Evolutionary conservation across 2,888 invertebrate genomes (phyloP), one percentile per base, ranked within the genome.

Genomic region (Catocala sponsa): DNA sequence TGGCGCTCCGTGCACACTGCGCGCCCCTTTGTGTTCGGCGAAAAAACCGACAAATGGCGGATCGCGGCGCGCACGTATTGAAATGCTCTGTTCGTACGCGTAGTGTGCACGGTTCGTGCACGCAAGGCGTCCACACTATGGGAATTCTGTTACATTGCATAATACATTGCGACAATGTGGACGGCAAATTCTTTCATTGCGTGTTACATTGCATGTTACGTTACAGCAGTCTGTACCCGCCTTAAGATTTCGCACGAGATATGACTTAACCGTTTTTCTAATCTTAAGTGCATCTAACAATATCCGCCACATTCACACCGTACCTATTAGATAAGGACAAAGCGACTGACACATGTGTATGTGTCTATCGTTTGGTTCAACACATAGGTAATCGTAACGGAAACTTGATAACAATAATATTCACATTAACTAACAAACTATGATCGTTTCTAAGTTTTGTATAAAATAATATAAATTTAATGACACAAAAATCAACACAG

Each of bases 371-470:
- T 4, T 25, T 25, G 25, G 25, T 25, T 25, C 25, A 32, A 53
- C 35, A 68, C 41, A 52, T 62, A 38, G 48, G 43, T 52, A 62
- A 62, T 59, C 54, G 47, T 65, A 72, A 71, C 72, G 65, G 73
- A 72, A 71, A 72, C 59, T 68, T 59, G 70, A 71, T 71, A 72
- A 68, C 59, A 72, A 72, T 71, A 71, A 63, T 59, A 61, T 59
- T 54, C 64, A 65, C 61, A 57, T 59, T 47, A 53, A 64, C 55
- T 50, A 25, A 68, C 43, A 44, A 25, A 25, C 25, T 25, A 38
- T 5, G 7, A 38, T 6, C 35, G 35, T 59, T 25, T 55, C 43
- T 68, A 55, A 60, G 56, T 71, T 25, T 68, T 65, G 52, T 53
- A 48, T 62, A 65, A 61, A 49, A 71, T 55, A 42, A 54, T 54